These are phyloP conservation scores for Microplitis demolitor DNA, from an alignment of 1,140 invertebrate species.

Conservation along the genomic window DNA sequence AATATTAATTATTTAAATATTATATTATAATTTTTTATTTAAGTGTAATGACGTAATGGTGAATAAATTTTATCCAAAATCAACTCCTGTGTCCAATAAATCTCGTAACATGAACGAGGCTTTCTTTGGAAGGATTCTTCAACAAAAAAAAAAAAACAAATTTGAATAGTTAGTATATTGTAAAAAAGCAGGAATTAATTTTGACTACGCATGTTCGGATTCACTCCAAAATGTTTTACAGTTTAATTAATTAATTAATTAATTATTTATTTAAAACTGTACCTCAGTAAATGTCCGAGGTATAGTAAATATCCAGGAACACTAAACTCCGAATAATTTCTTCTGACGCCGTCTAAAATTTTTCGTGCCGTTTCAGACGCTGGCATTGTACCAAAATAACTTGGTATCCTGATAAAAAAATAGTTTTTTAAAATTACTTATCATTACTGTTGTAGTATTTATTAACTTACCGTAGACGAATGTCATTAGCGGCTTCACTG, in stretches of 20 bases:
- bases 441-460: too few species aligned
- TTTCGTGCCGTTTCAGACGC: conserved; percentile 62
- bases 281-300: conserved; percentile 65
- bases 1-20: not conserved
- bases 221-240: not conserved
- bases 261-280: not conserved
- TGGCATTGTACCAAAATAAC: conserved; percentile 70
- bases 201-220: too few species aligned
- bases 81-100: conserved; percentile 69
- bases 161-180: too few species aligned
- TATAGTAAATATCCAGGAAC: conserved; percentile 67
- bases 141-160: conserved; percentile 41
- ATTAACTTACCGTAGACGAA: conserved; percentile 62
- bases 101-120: conserved; percentile 67
- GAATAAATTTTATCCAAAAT: conserved; percentile 62
- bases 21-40: too few species aligned
- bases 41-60: not conserved
- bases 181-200: too few species aligned
- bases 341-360: conserved; percentile 66
- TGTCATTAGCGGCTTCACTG: conserved; percentile 61
- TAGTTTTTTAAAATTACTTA: too few species aligned
- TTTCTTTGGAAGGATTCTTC: conserved; percentile 65
- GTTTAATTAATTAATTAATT: not conserved
- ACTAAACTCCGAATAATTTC: conserved; percentile 68
- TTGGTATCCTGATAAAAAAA: conserved; percentile 62